Percentiles rank a stretch among this genome's conserved stretches.
phyloP scores from a whole-genome alignment of 2,888 invertebrate species.

The Conomelus anceps region DNA sequence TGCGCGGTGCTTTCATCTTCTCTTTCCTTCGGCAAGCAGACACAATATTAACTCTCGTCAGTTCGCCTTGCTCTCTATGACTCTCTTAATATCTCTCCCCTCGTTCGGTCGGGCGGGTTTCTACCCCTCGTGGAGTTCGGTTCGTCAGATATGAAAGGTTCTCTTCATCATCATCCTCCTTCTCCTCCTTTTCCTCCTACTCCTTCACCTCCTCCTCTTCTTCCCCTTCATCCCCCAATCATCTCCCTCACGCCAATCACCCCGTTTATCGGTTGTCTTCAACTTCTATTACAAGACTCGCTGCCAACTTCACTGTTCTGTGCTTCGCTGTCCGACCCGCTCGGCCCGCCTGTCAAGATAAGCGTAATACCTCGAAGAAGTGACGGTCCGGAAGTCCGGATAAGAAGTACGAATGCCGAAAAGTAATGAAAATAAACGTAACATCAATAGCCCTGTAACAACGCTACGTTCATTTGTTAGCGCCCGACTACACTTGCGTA shows the following conservation, averaged over 20 bases:
- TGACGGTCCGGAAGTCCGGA: too few species aligned
- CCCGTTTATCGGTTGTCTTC: too few species aligned
- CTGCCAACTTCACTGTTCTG: too few species aligned
- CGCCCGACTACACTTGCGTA: too few species aligned
- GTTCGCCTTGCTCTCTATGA: not conserved
- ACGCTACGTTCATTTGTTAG: too few species aligned
- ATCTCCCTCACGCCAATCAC: not conserved
- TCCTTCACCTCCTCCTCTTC: not conserved
- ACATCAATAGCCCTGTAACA: too few species aligned
- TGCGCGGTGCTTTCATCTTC: not conserved
- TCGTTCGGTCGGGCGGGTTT: not conserved
- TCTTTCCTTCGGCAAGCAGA: not conserved
- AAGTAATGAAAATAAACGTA: too few species aligned
- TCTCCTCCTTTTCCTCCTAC: not conserved
- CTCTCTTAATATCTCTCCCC: not conserved
- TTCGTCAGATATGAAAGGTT: not conserved
- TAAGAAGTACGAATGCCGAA: too few species aligned
- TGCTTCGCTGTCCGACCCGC: too few species aligned
- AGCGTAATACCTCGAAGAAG: too few species aligned
- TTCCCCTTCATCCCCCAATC: not conserved
- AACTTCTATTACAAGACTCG: too few species aligned
- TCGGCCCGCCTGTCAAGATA: too few species aligned
- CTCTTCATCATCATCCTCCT: not conserved
- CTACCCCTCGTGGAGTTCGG: not conserved
- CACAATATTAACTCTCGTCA: conserved; percentile 8